Evolutionary conservation across 2,888 invertebrate species (phyloP).

Genomic region (Aleiodes alternator): DNA sequence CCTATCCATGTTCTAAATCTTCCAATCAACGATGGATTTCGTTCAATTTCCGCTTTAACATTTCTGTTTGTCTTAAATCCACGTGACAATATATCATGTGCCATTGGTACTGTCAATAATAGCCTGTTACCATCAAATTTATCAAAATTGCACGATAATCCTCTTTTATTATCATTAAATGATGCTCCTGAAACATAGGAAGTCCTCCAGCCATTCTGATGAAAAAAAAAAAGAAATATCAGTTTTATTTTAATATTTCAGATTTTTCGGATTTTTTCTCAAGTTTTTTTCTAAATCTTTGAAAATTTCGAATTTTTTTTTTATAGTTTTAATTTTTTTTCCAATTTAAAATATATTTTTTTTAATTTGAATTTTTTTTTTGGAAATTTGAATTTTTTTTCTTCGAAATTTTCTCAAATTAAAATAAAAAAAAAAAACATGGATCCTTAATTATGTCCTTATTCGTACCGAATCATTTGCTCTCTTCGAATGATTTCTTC

Average conservation of each 20-base stretch:
- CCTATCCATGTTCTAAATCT: constrained; percentile 66
- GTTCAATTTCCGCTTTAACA: constrained; percentile 81
- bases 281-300: no score
- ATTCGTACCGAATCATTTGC: constrained; percentile 36
- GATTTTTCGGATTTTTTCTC: no score
- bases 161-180: constrained; percentile 70
- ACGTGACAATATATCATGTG: constrained; percentile 79
- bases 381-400: no score
- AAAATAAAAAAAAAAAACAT: no score
- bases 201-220: constrained; percentile 66
- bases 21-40: constrained; percentile 80
- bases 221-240: constrained; percentile 33
- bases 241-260: no score
- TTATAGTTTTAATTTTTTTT: no score
- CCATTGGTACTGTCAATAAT: constrained; percentile 52
- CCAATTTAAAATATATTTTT: no score
- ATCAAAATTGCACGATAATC: constrained; percentile 53
- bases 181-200: constrained; percentile 69
- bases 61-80: constrained; percentile 89
- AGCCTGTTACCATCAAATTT: constrained; percentile 51
- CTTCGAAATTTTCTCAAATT: no score
- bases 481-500: constrained; percentile 54
- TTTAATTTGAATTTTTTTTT: no score
- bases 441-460: no score
- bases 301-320: no score